Base-by-base conservation (phyloP, 2,888 invertebrate species). In the Sarcophaga rosellei region DNA sequence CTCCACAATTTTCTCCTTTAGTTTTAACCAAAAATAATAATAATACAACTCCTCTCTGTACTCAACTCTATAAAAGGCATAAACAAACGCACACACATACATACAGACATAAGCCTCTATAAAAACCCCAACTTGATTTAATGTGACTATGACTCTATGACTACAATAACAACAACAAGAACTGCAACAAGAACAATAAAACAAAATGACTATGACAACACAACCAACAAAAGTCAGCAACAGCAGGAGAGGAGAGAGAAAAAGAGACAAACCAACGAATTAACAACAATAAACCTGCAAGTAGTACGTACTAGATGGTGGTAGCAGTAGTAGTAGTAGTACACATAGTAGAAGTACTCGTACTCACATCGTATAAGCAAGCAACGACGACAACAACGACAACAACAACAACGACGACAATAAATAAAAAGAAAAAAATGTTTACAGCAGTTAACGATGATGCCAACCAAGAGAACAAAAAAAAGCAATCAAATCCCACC, bases 191-290 rank as follows among this genome's bases (percentile, higher is more conserved):
- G 35, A 3, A 25, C 21, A 66, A 61, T 53, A 75, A 59, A 44
- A 66, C 47, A 61, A 23, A n/a, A 53, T 53, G 11, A 25, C n/a
- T 25, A 25, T 47, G 20, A 53, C 21, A 53, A 70, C 61, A 73
- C 62, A 69, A 57, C 57, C 70, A 44, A 53, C 57, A 6, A 65
- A 23, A 68, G 61, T n/a, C 61, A 53, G 63, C 4, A n/a, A n/a
- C 15, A 15, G 4, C 4, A 53, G 17, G 53, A 53, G 53, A 17
- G 53, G 62, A 21, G 62, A n/a, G 23, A 62, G 62, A 76, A 47
- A 81, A 78, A 65, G 69, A 74, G 53, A 77, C 77, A 45, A 82
- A 80, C 80, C 59, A 78, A 57, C 69, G n/a, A 61, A 73, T 75
- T 53, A 76, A 77, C 69, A 81, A 77, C 69, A 81, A 72, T n/a